Evolutionary conservation across 2,888 invertebrate species (phyloP), one percentile per base, ranked within the genome.

Genomic region (Hyposoter didymator): DNA sequence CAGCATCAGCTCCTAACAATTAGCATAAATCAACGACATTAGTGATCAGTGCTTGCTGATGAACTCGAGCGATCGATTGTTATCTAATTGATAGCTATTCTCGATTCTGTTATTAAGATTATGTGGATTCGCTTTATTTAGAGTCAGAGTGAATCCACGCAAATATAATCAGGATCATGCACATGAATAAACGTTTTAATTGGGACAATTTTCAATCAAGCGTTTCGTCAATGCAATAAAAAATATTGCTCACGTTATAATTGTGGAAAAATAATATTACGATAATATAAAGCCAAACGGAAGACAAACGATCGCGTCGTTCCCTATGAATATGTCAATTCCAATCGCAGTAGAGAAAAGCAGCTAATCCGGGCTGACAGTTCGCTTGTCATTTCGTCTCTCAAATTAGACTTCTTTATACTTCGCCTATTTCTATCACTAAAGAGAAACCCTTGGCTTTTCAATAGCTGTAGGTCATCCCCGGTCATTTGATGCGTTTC

Each of bases 1-100:
- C 73, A 89, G 87, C 86, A 82, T 85, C 79, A 84, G 84, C 80
- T 88, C 85, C 82, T 70, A 86, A 87, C 88, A 86, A 90, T 90
- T 90, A 90, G 84, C 86, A 90, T 89, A 89, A 90, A 90, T 90
- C 88, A 88, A 64, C 83, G 78, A 86, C 80, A 84, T 84, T 78
- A 83, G n/a, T 64, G 52, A 49, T 59, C 14, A 22, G 45, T 17
- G 6, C 32, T 10, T 19, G 45, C n/a, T 32, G 19, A 47, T 52
- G n/a, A 17, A 35, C 28, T 49, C 17, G 45, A 19, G 22, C 45
- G 22, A 67, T 59, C 35, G 82, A 75, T 81, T 62, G 70, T 70
- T 35, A 79, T 79, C 62, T 49, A 64, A 66, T 76, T 22, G 66
- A 76, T 39, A 19, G 22, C 66, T 49, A 45, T 76, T 64, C 64